Conservation (phyloP, 2,113 vertebrate species). For the Cichladusa arquata region DNA sequence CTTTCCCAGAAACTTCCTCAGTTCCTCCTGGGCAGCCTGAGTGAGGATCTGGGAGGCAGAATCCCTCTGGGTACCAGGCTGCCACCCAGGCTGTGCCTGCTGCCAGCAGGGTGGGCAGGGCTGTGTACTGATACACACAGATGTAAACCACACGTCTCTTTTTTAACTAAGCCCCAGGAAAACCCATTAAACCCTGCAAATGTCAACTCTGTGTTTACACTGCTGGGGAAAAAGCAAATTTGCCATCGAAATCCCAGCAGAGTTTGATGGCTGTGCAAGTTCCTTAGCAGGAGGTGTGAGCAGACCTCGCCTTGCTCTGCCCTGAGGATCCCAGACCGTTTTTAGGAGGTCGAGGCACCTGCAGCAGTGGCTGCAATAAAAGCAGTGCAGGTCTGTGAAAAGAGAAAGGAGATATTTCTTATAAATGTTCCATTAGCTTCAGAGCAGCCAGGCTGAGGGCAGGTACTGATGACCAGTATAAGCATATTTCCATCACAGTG, state of each 20-base stretch:
- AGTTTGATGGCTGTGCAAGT: neutral
- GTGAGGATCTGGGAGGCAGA: neutral
- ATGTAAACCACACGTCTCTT: neutral
- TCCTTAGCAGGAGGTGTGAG: neutral
- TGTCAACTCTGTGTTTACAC: slow-evolving; percentile 36
- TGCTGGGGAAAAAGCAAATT: slow-evolving; percentile 41
- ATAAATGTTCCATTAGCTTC: neutral
- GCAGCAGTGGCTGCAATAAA: neutral
- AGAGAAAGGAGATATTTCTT: neutral
- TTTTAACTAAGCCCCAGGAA: slow-evolving; percentile 17
- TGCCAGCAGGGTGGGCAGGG: neutral
- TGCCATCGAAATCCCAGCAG: neutral
- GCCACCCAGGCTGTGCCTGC: neutral
- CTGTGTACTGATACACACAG: neutral
- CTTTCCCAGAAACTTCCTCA: neutral
- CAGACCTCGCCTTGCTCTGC: neutral
- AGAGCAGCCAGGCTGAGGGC: neutral
- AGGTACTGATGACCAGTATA: neutral
- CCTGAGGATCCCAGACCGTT: neutral
- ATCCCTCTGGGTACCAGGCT: neutral
- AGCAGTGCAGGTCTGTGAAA: neutral
- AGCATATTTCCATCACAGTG: neutral
- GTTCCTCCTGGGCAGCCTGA: neutral
- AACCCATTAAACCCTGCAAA: slow-evolving; percentile 49
- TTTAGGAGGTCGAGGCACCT: neutral